phyloP scores from a whole-genome alignment of 2,113 vertebrate genomes.

The Smithornis capensis region DNA sequence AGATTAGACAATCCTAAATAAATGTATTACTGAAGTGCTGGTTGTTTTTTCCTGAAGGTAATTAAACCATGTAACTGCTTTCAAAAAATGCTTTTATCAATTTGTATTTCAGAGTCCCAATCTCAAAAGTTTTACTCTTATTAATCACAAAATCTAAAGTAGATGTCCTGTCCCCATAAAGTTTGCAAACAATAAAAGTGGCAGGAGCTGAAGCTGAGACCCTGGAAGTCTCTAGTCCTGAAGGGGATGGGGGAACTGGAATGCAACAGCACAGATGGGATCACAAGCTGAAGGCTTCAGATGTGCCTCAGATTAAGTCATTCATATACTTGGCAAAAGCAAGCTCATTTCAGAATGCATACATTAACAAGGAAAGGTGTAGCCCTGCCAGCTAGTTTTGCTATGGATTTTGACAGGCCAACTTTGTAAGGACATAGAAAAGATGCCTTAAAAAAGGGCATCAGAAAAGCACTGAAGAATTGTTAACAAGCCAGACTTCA shows the following conservation, averaged over 20 bases:
- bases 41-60: neutral
- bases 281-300: constrained; percentile 14
- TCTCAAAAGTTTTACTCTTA: neutral
- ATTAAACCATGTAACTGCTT: neutral
- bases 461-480: neutral
- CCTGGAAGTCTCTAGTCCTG: neutral
- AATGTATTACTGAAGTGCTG: neutral
- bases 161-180: neutral
- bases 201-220: neutral
- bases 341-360: neutral
- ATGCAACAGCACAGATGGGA: constrained; percentile 8
- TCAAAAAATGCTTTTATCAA: neutral
- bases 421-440: neutral
- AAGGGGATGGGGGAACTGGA: neutral
- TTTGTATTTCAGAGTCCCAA: neutral
- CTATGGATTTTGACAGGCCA: neutral
- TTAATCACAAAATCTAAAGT: neutral
- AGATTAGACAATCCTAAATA: neutral
- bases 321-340: neutral
- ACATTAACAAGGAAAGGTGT: neutral
- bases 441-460: neutral
- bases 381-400: neutral
- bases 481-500: neutral
- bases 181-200: neutral
- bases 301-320: neutral